Conservation (phyloP, 2,113 vertebrate genomes). For the Tretioscincus oriximinensis region DNA sequence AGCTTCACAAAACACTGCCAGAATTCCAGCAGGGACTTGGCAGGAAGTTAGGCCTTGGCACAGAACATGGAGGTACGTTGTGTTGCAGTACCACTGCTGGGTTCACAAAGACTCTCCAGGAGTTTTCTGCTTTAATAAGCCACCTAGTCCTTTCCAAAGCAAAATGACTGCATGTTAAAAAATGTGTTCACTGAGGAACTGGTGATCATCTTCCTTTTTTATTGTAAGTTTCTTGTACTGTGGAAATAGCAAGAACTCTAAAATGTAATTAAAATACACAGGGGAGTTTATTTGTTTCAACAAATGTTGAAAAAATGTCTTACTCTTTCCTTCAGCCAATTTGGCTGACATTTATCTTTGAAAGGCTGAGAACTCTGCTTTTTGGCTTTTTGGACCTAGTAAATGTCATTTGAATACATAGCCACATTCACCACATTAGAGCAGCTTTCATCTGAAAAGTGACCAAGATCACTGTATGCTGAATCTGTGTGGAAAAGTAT, state of each 20-base stretch:
- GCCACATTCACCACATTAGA: slow-evolving; percentile 63
- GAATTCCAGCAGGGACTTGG: slow-evolving; percentile 11
- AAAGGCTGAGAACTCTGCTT: slow-evolving; percentile 49
- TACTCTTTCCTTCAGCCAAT: slow-evolving; percentile 22
- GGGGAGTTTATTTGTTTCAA: slow-evolving; percentile 1
- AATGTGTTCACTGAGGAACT: slow-evolving; percentile 22
- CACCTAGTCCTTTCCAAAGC: slow-evolving; percentile 22
- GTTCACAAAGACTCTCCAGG: slow-evolving; percentile 25
- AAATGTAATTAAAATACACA: slow-evolving; percentile 24
- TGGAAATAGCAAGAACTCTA: slow-evolving; percentile 26
- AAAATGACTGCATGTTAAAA: slow-evolving; percentile 28
- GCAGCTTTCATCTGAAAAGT: slow-evolving; percentile 66
- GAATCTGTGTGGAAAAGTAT: neutral
- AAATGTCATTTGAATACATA: slow-evolving; percentile 72
- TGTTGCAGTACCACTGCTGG: neutral
- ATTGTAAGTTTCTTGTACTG: neutral
- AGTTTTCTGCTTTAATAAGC: slow-evolving; percentile 12
- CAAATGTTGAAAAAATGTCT: slow-evolving; percentile 34
- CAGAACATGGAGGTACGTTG: neutral
- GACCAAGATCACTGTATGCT: slow-evolving; percentile 59
- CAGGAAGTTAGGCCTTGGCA: neutral
- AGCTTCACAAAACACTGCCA: accelerated
- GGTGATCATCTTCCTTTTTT: neutral
- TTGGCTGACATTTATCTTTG: slow-evolving; percentile 66
- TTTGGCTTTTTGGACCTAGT: slow-evolving; percentile 58